Base-by-base conservation (phyloP, 2,888 invertebrate species). In the Eugnorisma glareosa region DNA sequence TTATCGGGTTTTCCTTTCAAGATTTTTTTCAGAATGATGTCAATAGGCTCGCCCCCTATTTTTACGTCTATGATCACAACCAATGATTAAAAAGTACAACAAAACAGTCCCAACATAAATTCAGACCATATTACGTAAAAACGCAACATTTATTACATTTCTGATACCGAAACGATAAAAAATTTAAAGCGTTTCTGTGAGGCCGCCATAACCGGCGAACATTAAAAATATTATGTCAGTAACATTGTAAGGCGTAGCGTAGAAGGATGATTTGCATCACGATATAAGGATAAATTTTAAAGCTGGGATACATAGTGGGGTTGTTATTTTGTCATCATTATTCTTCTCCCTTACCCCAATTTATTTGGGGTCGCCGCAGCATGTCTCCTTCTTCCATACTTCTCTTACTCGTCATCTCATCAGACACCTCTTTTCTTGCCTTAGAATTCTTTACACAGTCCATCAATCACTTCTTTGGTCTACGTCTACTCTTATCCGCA, bases 191-290 rank as follows among this genome's bases (percentile, higher is more conserved):
- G 15, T 40, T 48, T 57, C 86, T 72, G 31, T 74, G 64, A 59
- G 40, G 37, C 35, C 37, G 66, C 63, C 31, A 75, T 88, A 88
- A 86, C 79, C 54, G 69, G 43, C 3, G 69, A 69, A 43, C 80
- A 86, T 88, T 88, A 86, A 86, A 85, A 86, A 88, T 79, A 74
- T 86, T 83, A 76, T 79, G 72, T 70, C 21, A 37, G 35, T 54
- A 57, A 77, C 84, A 74, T 79, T 86, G 80, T 77, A 72, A 73
- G 24, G 72, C 54, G 37, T 45, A 59, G 59, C 59, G n/a, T 48
- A 73, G 54, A 75, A 54, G 67, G 43, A 43, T 51, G 79, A 84
- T 84, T 84, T 84, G 69, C 71, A 84, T 84, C 31, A 35, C 18
- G 71, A 68, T 83, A 64, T 61, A 45, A 77, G 35, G 37, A 64